Conservation (phyloP, 2,888 invertebrate genomes). For the Halocaridina rubra region DNA sequence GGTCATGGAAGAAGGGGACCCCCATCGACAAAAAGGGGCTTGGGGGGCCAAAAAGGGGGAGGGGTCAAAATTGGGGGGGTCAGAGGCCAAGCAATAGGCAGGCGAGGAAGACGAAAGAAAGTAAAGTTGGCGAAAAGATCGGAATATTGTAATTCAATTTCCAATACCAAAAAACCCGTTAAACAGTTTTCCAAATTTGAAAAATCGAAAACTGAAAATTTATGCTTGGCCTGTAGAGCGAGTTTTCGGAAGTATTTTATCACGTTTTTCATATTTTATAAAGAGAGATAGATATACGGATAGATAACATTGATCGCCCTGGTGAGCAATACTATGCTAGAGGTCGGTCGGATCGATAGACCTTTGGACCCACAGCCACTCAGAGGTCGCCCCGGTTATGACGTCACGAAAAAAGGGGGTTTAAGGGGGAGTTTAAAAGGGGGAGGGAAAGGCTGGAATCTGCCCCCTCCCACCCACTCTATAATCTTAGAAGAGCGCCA, state of each 20-base stretch:
- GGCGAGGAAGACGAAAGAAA: slow-evolving; percentile 8
- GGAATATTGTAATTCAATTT: too few relatives aligned
- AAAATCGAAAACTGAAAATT: too few relatives aligned
- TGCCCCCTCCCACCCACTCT: not conserved
- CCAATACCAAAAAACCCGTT: too few relatives aligned
- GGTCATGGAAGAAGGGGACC: too few relatives aligned
- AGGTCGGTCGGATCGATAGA: slow-evolving; percentile 63
- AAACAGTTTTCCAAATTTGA: too few relatives aligned
- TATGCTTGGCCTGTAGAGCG: too few relatives aligned
- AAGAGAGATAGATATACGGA: not conserved
- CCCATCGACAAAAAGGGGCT: slow-evolving; percentile 22
- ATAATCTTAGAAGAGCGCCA: too few relatives aligned
- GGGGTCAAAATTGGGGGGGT: slow-evolving; percentile 12
- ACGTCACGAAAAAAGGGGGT: slow-evolving; percentile 35
- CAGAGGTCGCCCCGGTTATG: slow-evolving; percentile 57
- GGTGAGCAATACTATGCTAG: slow-evolving; percentile 38
- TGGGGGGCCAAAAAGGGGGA: too few relatives aligned
- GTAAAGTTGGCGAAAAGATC: slow-evolving; percentile 19
- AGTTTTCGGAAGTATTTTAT: too few relatives aligned
- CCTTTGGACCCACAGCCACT: slow-evolving; percentile 63
- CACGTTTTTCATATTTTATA: too few relatives aligned
- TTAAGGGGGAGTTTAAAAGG: not conserved
- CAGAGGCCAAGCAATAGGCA: slow-evolving; percentile 33
- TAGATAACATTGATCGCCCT: slow-evolving; percentile 37
- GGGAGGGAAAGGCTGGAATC: not conserved